Evolutionary conservation across 2,888 invertebrate genomes (phyloP), one percentile per base, ranked within the genome.

Genomic region (Pristionchus entomophagus): DNA sequence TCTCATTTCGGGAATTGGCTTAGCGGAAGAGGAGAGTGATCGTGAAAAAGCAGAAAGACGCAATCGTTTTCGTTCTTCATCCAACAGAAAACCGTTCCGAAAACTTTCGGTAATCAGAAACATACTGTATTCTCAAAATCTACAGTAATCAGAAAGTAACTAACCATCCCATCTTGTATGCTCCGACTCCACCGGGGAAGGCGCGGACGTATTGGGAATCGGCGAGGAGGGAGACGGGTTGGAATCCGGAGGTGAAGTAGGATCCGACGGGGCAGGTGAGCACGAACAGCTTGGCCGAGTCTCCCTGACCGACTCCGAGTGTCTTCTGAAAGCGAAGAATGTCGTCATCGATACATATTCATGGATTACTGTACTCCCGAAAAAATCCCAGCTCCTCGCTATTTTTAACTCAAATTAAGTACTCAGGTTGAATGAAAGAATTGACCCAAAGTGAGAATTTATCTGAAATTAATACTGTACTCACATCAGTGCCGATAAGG

Each of bases 401-500:
- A n/a, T n/a, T n/a, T n/a, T n/a, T n/a, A n/a, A n/a, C n/a, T n/a
- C n/a, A n/a, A n/a, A n/a, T n/a, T n/a, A n/a, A n/a, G n/a, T n/a
- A n/a, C n/a, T n/a, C n/a, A n/a, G n/a, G n/a, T n/a, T n/a, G n/a
- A n/a, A n/a, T n/a, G n/a, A n/a, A n/a, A n/a, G n/a, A n/a, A n/a
- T n/a, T n/a, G n/a, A n/a, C n/a, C n/a, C n/a, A n/a, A n/a, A n/a
- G n/a, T n/a, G n/a, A n/a, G n/a, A n/a, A n/a, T n/a, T n/a, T n/a
- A n/a, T n/a, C n/a, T n/a, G n/a, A n/a, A n/a, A n/a, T n/a, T n/a
- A n/a, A n/a, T n/a, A n/a, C n/a, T n/a, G 56, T 65, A 95, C 96
- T 96, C 95, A 98, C 98, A 95, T 99, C 99, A 87, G 97, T 97
- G 87, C 97, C 99, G 93, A 99, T 98, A 85, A 98, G 95, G 17